Conservation (phyloP, 1,140 invertebrate species). For the Leptinotarsa lineolata region DNA sequence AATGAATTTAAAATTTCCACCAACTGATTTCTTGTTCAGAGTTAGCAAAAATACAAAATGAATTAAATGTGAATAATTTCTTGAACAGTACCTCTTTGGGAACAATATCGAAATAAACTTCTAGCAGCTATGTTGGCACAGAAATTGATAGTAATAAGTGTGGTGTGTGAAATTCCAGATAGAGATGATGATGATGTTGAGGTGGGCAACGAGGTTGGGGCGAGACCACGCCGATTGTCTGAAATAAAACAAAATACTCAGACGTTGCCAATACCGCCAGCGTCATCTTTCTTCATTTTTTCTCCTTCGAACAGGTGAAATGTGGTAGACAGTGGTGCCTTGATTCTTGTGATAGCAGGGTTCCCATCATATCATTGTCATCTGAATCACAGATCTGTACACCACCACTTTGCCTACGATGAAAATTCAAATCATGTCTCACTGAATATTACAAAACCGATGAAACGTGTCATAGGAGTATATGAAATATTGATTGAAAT, state of each 20-base stretch:
- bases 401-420: not conserved
- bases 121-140: slow-evolving; percentile 52
- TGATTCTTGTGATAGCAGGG: slow-evolving; percentile 41
- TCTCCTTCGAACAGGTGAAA: slow-evolving; percentile 89
- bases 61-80: too few relatives aligned
- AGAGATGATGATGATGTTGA: slow-evolving; percentile 63
- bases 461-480: too few relatives aligned
- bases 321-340: slow-evolving; percentile 48
- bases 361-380: slow-evolving; percentile 20
- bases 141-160: slow-evolving; percentile 51
- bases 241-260: slow-evolving; percentile 84
- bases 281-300: slow-evolving; percentile 95
- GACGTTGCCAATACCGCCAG: slow-evolving; percentile 92
- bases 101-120: slow-evolving; percentile 33
- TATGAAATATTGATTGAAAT: too few relatives aligned
- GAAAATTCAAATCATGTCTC: too few relatives aligned
- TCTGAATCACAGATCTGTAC: not conserved
- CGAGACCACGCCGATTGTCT: slow-evolving; percentile 86
- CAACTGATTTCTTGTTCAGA: too few relatives aligned
- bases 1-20: too few relatives aligned
- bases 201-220: slow-evolving; percentile 65
- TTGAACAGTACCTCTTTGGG: too few relatives aligned
- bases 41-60: too few relatives aligned
- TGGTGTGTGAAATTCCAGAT: slow-evolving; percentile 54
- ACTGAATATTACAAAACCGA: too few relatives aligned